Percentiles rank a stretch among this genome's conserved stretches.
These are phyloP conservation scores for Channa maculata DNA, from an alignment of 2,113 vertebrate species.

Conservation along the genomic window DNA sequence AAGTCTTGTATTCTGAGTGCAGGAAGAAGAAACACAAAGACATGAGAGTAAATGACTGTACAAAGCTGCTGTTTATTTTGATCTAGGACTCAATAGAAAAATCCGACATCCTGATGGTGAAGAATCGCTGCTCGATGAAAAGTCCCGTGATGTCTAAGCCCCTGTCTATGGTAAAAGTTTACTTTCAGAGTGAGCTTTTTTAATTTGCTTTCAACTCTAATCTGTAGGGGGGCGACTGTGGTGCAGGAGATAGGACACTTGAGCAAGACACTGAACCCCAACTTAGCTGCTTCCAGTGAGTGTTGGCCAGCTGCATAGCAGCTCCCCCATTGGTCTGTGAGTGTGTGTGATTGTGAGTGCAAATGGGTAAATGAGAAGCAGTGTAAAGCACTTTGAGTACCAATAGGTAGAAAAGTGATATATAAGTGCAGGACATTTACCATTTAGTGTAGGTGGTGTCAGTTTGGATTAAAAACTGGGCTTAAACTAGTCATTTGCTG, in stretches of 20 bases:
- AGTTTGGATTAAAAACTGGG: conserved; percentile 15
- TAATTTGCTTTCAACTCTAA: not conserved
- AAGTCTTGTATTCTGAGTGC: conserved; percentile 9
- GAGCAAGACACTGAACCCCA: too few relatives aligned
- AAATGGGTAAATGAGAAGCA: too few relatives aligned
- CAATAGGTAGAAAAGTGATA: too few relatives aligned
- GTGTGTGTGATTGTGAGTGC: too few relatives aligned
- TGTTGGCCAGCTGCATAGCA: too few relatives aligned
- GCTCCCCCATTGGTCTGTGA: too few relatives aligned
- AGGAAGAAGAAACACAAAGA: conserved; percentile 16
- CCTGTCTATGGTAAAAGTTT: not conserved
- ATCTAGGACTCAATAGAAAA: not conserved
- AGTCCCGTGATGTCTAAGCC: not conserved
- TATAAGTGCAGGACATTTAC: not conserved
- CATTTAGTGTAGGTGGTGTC: conserved; percentile 6
- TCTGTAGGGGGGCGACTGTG: too few relatives aligned
- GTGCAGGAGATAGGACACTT: too few relatives aligned
- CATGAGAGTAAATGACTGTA: not conserved
- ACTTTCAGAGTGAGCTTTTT: not conserved
- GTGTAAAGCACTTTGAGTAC: too few relatives aligned
- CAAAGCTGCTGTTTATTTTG: not conserved
- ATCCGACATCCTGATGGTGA: not conserved
- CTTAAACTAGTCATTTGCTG: not conserved
- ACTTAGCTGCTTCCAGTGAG: too few relatives aligned
- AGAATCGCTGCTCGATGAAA: not conserved